Conservation (phyloP, 2,888 invertebrate species). For the Blomia tropicalis region DNA sequence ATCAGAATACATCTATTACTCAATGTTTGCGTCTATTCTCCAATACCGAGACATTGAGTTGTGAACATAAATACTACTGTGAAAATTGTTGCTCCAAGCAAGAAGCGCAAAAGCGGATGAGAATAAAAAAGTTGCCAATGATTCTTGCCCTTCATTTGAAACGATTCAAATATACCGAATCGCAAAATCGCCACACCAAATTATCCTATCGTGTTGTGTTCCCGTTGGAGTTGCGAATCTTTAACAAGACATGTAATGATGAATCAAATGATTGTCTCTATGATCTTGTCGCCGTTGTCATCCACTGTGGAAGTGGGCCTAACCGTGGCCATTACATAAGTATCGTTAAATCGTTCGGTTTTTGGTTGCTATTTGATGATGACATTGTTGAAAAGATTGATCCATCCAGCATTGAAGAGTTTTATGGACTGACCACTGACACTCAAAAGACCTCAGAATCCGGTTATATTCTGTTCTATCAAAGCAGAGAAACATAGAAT, state of each 20-base stretch:
- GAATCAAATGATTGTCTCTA: slow-evolving; percentile 94
- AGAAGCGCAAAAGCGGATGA: slow-evolving; percentile 87
- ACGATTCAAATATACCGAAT: slow-evolving; percentile 92
- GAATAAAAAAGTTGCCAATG: slow-evolving; percentile 93
- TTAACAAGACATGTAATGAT: slow-evolving; percentile 82
- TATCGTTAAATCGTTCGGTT: slow-evolving; percentile 96
- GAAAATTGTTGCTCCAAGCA: slow-evolving; percentile 98
- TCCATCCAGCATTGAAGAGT: slow-evolving; percentile 95
- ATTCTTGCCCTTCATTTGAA: slow-evolving; percentile 94
- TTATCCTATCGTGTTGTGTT: slow-evolving; percentile 98
- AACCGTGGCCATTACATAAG: slow-evolving; percentile 99
- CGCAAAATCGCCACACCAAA: slow-evolving; percentile 94
- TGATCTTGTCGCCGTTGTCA: slow-evolving; percentile 95
- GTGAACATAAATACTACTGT: slow-evolving; percentile 98
- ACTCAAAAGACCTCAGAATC: slow-evolving; percentile 98
- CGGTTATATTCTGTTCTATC: slow-evolving; percentile 98
- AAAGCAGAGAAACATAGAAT: slow-evolving; percentile 56
- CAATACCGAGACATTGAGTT: slow-evolving; percentile 93
- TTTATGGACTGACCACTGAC: slow-evolving; percentile 95
- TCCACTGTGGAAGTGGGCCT: slow-evolving; percentile 97
- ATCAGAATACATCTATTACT: slow-evolving; percentile 97
- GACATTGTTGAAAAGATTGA: slow-evolving; percentile 99
- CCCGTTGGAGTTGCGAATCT: slow-evolving; percentile 86
- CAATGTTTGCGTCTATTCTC: slow-evolving; percentile 95
- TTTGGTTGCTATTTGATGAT: slow-evolving; percentile 98